Conservation (phyloP, 1,140 invertebrate species). For the Lethrus apterus region DNA sequence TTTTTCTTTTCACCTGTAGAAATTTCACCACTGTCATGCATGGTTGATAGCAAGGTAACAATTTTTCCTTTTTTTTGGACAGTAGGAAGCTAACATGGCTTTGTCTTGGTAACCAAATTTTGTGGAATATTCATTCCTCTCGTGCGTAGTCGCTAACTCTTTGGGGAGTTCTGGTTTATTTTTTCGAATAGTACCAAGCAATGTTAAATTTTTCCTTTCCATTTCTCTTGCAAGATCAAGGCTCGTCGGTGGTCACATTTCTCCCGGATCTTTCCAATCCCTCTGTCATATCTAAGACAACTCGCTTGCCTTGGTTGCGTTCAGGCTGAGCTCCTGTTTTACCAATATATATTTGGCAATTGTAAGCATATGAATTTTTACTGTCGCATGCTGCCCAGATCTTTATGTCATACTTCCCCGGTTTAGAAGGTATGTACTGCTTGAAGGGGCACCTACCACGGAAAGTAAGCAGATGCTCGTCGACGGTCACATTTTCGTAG, state of each 20-base stretch:
- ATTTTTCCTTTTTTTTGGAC: constrained; percentile 6
- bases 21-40: constrained; percentile 6
- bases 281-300: constrained; percentile 9
- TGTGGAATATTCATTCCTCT: constrained; percentile 11
- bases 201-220: constrained; percentile 9
- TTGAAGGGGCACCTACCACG: constrained; percentile 23
- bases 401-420: constrained; percentile 40
- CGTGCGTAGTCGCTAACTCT: constrained; percentile 3
- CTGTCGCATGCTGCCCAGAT: constrained; percentile 32
- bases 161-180: constrained; percentile 10
- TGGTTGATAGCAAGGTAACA: constrained; percentile 3
- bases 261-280: constrained; percentile 6
- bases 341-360: constrained; percentile 6
- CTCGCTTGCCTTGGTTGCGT: constrained; percentile 11
- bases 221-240: constrained; percentile 12
- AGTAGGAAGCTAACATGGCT: constrained; percentile 6
- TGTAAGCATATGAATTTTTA: constrained; percentile 8
- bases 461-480: constrained; percentile 38
- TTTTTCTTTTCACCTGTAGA: constrained; percentile 9
- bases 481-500: constrained; percentile 29
- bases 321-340: constrained; percentile 3
- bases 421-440: constrained; percentile 40
- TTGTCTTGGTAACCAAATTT: constrained; percentile 12
- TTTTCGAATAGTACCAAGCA: constrained; percentile 7
- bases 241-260: constrained; percentile 8